These are phyloP conservation scores for Epizoanthus fatuus DNA, from an alignment of 92 coral and sea anemone species.

Conservation along the genomic window DNA sequence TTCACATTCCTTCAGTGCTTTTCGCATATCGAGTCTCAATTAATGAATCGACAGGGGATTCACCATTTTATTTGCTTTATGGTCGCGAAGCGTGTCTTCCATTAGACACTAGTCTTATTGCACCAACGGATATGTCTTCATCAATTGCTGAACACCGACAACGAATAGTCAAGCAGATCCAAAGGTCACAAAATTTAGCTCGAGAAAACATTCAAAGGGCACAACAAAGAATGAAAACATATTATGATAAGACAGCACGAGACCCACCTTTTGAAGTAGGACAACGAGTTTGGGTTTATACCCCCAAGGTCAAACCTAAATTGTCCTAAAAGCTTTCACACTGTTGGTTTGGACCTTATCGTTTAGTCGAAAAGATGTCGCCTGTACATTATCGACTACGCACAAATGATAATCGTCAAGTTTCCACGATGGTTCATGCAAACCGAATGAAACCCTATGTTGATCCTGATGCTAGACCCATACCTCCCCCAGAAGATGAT, in stretches of 20 bases:
- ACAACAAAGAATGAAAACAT: no score
- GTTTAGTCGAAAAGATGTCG: conserved; percentile 36
- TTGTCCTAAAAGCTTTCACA: neutral
- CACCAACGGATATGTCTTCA: conserved; percentile 37
- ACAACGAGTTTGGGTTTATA: conserved; percentile 29
- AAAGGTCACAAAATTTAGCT: conserved; percentile 32
- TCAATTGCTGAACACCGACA: conserved; percentile 55
- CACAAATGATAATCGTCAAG: conserved; percentile 32
- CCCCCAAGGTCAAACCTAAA: neutral
- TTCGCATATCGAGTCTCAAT: conserved; percentile 47
- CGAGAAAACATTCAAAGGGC: conserved; percentile 48
- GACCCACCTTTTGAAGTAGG: neutral
- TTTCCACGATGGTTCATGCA: conserved; percentile 42
- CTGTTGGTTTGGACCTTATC: conserved; percentile 45
- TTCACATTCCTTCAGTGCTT: conserved; percentile 31
- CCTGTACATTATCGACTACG: conserved; percentile 52
- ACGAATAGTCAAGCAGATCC: conserved; percentile 26
- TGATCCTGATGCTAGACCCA: conserved; percentile 12
- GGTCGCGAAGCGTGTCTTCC: conserved; percentile 2
- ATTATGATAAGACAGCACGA: conserved; percentile 15
- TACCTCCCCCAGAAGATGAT: neutral
- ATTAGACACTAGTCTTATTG: conserved; percentile 24
- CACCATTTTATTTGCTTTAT: conserved; percentile 38
- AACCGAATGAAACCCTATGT: conserved; percentile 44
- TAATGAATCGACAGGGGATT: conserved; percentile 44